Base-by-base conservation (phyloP, 1,140 invertebrate species). In the Drosophila ficusphila region DNA sequence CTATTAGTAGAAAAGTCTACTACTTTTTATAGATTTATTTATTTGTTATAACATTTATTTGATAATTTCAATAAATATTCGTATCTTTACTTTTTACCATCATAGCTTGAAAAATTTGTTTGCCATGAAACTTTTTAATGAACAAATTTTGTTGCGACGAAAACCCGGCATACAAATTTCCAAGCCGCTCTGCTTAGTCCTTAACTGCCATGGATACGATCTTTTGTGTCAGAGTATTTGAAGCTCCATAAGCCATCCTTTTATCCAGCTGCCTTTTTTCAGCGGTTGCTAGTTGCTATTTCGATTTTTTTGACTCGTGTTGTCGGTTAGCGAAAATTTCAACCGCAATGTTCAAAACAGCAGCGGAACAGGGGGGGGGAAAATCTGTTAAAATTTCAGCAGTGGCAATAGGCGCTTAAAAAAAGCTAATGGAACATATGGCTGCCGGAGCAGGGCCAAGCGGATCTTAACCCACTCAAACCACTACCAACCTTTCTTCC, bases 321-420 rank as follows among this genome's bases (percentile, higher is more conserved):
- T 52, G 41, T 48, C 12, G 48, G 44, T 41, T 67, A 51, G 60
- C 23, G 47, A 42, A 74, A 72, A 73, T 49, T 61, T 74, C 39
- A 81, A 77, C 81, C 76, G 64, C 81, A 86, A 81, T 74, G 53
- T 86, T 51, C 58, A 29, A 62, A 48, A 69, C 53, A 62, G 56
- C 78, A 72, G 70, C 79, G 48, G 44, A 76, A 62, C 74, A 62
- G 34, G 48, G 58, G 64, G 58, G 64, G 60, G 49, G 64, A 86
- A 86, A 86, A 86, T 86, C 81, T 86, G 81, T 86, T 88, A 86
- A 77, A 86, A 81, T 86, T 86, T 74, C 58, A 86, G 49, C 79
- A 49, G 53, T 19, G 44, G 76, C 76, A 81, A 85, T 86, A 86
- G 81, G 76, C 81, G 81, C 81, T 81, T 81, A 81, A 85, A 74